Conservation (phyloP, 2,113 vertebrate genomes). For the Catharus fuscescens region DNA sequence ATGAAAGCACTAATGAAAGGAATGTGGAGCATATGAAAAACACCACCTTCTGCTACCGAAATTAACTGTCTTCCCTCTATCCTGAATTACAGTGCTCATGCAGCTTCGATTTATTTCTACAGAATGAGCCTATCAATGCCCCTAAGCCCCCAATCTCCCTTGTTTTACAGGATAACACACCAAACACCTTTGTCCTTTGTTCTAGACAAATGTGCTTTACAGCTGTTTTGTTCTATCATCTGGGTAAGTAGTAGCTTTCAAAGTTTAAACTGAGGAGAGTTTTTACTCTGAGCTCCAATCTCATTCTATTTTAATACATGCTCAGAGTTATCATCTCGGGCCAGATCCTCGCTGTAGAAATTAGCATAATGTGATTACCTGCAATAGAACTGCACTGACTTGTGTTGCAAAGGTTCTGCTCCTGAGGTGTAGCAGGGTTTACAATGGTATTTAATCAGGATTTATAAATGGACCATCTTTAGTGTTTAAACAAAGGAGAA, state of each 20-base stretch:
- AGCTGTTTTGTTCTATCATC: constrained; percentile 8
- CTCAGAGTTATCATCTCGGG: constrained; percentile 1
- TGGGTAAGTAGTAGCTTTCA: constrained; percentile 41
- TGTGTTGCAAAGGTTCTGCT: not conserved
- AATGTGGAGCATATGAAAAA: not conserved
- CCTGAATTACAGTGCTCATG: constrained; percentile 28
- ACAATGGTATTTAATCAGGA: constrained; percentile 34
- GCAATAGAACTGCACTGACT: not conserved
- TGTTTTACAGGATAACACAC: constrained; percentile 30
- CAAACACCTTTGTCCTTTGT: constrained; percentile 10
- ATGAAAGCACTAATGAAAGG: constrained; percentile 32
- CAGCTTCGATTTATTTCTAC: constrained; percentile 15
- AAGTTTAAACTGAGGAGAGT: not conserved
- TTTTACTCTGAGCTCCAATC: constrained; percentile 38
- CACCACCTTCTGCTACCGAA: constrained; percentile 8
- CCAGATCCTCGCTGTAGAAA: constrained; percentile 25
- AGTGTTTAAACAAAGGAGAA: constrained; percentile 71
- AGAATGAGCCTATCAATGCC: not conserved
- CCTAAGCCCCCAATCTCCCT: not conserved
- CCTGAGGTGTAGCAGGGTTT: constrained; percentile 29
- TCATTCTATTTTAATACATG: constrained; percentile 29
- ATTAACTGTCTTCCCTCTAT: constrained; percentile 10
- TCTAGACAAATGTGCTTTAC: constrained; percentile 39
- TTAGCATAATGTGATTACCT: constrained; percentile 1
- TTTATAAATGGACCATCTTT: constrained; percentile 61